Conservation (phyloP, 2,888 invertebrate genomes). For the Cylloceria caligata region DNA sequence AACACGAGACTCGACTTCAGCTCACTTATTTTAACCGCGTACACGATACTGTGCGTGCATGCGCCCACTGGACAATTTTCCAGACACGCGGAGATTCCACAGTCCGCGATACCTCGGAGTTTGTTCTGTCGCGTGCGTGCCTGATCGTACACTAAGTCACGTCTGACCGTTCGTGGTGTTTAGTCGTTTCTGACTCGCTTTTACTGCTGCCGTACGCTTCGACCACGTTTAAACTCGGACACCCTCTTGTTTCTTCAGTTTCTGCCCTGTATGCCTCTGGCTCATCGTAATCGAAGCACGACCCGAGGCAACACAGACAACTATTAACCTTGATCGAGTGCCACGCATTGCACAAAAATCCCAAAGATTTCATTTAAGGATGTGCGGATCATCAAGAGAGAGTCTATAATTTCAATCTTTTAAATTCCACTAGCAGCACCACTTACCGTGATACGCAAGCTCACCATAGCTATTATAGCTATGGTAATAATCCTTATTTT, state of each 20-base stretch:
- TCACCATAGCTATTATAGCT: no score
- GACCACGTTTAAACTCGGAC: slow-evolving; percentile 2
- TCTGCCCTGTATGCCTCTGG: not conserved
- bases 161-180: slow-evolving; percentile 14
- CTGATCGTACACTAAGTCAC: slow-evolving; percentile 10
- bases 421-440: no score
- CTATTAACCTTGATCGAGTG: slow-evolving; percentile 65
- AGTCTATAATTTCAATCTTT: no score
- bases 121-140: slow-evolving; percentile 47
- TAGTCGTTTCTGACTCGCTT: not conserved
- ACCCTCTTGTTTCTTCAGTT: slow-evolving; percentile 12
- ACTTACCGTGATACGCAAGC: no score
- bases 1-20: slow-evolving; percentile 14
- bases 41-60: slow-evolving; percentile 15
- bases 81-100: slow-evolving; percentile 55
- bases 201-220: not conserved
- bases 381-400: no score
- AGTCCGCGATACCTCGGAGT: not conserved
- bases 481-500: no score
- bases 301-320: slow-evolving; percentile 60
- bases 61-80: slow-evolving; percentile 29
- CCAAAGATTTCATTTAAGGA: slow-evolving; percentile 31
- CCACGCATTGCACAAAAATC: slow-evolving; percentile 44
- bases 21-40: slow-evolving; percentile 13
- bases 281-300: slow-evolving; percentile 51